Base-by-base conservation (phyloP, 2,113 vertebrate species). In the Gallinago media region DNA sequence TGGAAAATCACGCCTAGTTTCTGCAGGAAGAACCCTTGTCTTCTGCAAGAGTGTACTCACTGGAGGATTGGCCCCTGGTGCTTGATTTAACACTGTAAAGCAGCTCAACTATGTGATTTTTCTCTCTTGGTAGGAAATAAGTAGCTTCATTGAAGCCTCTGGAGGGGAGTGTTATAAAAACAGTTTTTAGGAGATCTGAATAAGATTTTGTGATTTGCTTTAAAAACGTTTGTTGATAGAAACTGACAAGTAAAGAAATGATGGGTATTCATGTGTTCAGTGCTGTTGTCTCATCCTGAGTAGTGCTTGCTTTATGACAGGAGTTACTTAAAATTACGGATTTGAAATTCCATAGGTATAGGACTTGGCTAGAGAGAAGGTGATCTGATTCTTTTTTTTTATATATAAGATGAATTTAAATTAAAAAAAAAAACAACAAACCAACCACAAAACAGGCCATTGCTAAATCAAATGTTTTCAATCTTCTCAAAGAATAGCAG, bases 51-150 rank as follows among this genome's bases (percentile, higher is more conserved):
- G 44, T 4, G 32, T 50, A 6, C 67, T 49, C 32, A 0, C 31
- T 31, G 61, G 7, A 9, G n/a, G 72, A 10, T 1, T 23, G 65
- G 42, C 5, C 19, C 84, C 44, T 71, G 31, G 2, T 0, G 13
- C 3, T 27, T 6, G 20, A 36, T 47, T 65, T 63, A 52, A 47
- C 0, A 6, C 34, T 83, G 18, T 15, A 38, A 59, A 92, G 16
- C 6, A 13, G 3, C 52, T 95, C 58, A 47, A 31, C 20, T 27
- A 1, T 2, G 18, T 25, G n/a, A 7, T 3, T 44, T 44, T 63
- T 49, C 63, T 87, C 34, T 72, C 46, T 44, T 19, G 56, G 12
- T 21, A n/a, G 40, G n/a, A 66, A 84, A 70, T 9, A 34, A 11
- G 29, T 5, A 11, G 40, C 20, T 68, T 34, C 31, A 5, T 0